phyloP scores from a whole-genome alignment of 2,113 vertebrate species.

The cat (Felis catus) region F.catus_Fca126_mat1.0 CM031419.1:132276001-132276500 shows the following conservation, averaged over 20 bases:
- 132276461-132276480: not conserved
- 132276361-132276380: not conserved
- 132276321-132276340: not conserved
- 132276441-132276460: not conserved
- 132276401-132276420: not conserved
- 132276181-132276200: not conserved
- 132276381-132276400: not conserved
- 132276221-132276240: not conserved
- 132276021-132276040: not conserved
- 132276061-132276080: not conserved
- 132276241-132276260: not conserved
- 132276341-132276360: not conserved
- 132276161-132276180: not conserved
- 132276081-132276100: not conserved
- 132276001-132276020: not conserved
- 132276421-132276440: not conserved
- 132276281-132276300: not conserved
- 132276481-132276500: no score
- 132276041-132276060: not conserved
- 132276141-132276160: not conserved
- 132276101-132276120: rapidly evolving
- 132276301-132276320: not conserved
- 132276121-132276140: rapidly evolving
- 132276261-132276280: not conserved
- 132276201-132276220: not conserved